A percentile compares a stretch with the other conserved stretches of the same genome.
These are phyloP conservation scores for Furcula furcula DNA, from an alignment of 2,888 invertebrate species.

Conservation along the genomic window DNA sequence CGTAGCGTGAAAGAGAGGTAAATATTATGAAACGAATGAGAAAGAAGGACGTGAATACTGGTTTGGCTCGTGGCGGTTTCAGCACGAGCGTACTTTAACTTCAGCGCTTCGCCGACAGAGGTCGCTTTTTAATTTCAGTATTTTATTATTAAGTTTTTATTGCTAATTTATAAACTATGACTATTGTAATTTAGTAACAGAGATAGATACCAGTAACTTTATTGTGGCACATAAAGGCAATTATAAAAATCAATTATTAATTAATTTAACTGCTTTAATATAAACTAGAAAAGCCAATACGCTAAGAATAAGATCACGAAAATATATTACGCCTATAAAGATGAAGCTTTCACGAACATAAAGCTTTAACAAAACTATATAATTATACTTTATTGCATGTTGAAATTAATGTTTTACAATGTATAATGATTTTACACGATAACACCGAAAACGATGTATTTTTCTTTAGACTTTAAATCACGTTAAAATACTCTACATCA, in stretches of 20 bases:
- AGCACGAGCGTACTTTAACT: conserved; percentile 44
- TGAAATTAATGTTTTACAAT: conserved; percentile 9
- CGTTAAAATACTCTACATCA: conserved; percentile 4
- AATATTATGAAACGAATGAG: conserved; percentile 17
- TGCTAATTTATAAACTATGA: no score
- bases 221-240: no score
- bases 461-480: no score
- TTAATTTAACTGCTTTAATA: no score
- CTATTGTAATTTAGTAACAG: no score
- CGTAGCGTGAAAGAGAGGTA: conserved; percentile 39
- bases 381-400: conserved; percentile 5
- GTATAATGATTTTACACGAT: conserved; percentile 1
- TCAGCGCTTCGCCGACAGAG: conserved; percentile 41
- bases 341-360: conserved; percentile 8
- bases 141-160: no score
- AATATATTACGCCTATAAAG: no score
- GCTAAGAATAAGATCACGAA: no score
- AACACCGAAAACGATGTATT: neutral
- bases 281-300: no score
- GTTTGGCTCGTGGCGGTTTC: conserved; percentile 71
- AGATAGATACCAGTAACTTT: no score
- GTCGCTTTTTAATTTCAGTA: no score
- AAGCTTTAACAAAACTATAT: conserved; percentile 4
- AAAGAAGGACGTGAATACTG: conserved; percentile 42
- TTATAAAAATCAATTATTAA: no score